Conservation (phyloP, 2,888 invertebrate species). For the Uropetala carovei region DNA sequence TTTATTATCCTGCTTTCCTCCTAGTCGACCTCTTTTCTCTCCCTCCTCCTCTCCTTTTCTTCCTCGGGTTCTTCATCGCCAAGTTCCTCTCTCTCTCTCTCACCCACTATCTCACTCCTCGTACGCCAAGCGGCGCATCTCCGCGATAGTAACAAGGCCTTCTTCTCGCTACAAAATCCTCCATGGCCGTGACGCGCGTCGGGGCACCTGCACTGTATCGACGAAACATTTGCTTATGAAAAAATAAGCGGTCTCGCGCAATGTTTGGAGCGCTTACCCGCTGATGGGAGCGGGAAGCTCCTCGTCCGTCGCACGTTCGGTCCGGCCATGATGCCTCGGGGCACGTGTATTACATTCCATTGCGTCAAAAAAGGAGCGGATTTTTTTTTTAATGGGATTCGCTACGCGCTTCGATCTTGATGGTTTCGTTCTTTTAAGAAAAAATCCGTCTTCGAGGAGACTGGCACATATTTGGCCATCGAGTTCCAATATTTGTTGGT, state of each 20-base stretch:
- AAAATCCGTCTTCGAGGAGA: too few species aligned
- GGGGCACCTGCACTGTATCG: constrained; percentile 11
- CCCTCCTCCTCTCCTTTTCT: neutral
- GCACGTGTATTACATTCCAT: too few species aligned
- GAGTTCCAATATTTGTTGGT: too few species aligned
- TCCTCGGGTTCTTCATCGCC: neutral
- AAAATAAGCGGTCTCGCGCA: neutral
- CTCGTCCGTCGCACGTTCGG: neutral
- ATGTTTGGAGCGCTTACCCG: neutral
- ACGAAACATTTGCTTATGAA: neutral
- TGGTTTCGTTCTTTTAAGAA: too few species aligned
- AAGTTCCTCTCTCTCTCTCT: neutral
- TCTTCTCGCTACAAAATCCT: neutral
- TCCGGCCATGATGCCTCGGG: neutral
- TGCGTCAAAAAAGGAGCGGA: too few species aligned
- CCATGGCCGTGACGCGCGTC: neutral
- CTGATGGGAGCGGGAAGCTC: neutral
- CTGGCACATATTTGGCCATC: too few species aligned
- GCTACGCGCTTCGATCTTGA: too few species aligned
- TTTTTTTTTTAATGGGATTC: too few species aligned
- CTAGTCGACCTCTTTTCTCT: neutral
- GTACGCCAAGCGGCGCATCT: neutral
- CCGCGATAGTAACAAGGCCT: neutral
- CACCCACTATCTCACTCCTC: too few species aligned
- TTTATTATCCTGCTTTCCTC: neutral